phyloP scores from a whole-genome alignment of 2,113 vertebrate species.

The Cryptomyrus ogoouensis region DNA sequence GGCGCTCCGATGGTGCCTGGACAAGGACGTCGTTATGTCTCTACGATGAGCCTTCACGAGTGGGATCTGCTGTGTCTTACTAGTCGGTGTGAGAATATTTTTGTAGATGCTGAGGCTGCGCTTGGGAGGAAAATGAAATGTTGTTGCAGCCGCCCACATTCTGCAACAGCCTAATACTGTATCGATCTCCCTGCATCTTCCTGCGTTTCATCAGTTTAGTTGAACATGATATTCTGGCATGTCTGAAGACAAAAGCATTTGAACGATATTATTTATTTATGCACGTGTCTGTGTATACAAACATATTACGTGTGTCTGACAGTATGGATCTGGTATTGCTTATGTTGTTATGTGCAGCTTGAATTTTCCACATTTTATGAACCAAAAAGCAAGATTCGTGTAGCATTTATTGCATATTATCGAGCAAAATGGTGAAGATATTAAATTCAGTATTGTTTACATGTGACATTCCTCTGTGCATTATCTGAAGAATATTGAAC shows the following conservation, averaged over 20 bases:
- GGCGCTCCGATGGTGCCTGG: neutral
- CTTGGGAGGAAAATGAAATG: neutral
- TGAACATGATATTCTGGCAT: neutral
- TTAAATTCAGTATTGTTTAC: neutral
- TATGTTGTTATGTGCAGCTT: neutral
- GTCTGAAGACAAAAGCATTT: neutral
- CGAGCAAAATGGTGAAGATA: neutral
- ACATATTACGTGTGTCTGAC: neutral
- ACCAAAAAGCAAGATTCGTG: neutral
- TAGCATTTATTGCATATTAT: neutral
- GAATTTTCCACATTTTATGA: neutral
- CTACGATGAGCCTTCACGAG: neutral
- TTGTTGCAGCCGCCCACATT: conserved; percentile 13
- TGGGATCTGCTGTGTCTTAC: neutral
- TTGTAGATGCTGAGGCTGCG: neutral
- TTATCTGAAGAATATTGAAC: neutral
- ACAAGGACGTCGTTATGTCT: neutral
- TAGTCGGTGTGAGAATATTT: neutral
- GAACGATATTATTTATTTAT: neutral
- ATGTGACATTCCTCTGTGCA: neutral
- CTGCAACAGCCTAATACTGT: neutral
- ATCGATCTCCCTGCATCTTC: neutral
- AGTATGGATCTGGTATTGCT: neutral
- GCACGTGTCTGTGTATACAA: neutral
- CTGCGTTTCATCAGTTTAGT: neutral